Percentiles rank a stretch among this genome's conserved stretches.
phyloP scores from a whole-genome alignment of 2,113 vertebrate genomes.

The Rhinolophus ferrumequinum region DNA sequence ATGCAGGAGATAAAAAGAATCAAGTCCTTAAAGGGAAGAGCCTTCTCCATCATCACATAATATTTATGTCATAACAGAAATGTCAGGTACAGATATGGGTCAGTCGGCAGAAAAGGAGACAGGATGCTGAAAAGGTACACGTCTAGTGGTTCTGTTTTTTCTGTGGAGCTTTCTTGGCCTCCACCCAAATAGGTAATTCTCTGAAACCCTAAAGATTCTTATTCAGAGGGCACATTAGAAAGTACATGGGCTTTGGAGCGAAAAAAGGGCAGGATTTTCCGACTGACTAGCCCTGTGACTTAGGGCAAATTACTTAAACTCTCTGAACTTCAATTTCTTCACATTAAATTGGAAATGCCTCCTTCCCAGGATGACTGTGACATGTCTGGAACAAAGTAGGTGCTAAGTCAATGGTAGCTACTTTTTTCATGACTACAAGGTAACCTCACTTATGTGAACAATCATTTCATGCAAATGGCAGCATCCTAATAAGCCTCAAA shows the following conservation, averaged over 20 bases:
- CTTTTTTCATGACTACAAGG: background rate
- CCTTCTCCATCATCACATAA: background rate
- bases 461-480: background rate
- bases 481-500: background rate
- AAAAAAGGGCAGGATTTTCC: background rate
- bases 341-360: background rate
- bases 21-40: background rate
- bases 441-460: background rate
- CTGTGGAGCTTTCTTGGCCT: background rate
- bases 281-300: background rate
- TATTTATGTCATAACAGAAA: background rate
- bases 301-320: background rate
- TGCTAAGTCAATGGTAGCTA: background rate
- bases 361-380: background rate
- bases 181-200: background rate
- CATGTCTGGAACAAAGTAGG: background rate
- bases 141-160: background rate
- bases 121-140: background rate
- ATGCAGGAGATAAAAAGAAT: background rate
- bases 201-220: background rate
- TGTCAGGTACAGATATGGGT: background rate
- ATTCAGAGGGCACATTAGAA: background rate
- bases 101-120: background rate
- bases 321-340: background rate
- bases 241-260: background rate